Evolutionary conservation across 2,113 vertebrate genomes (phyloP).

Genomic region (Dipodomys stephensi): DNA sequence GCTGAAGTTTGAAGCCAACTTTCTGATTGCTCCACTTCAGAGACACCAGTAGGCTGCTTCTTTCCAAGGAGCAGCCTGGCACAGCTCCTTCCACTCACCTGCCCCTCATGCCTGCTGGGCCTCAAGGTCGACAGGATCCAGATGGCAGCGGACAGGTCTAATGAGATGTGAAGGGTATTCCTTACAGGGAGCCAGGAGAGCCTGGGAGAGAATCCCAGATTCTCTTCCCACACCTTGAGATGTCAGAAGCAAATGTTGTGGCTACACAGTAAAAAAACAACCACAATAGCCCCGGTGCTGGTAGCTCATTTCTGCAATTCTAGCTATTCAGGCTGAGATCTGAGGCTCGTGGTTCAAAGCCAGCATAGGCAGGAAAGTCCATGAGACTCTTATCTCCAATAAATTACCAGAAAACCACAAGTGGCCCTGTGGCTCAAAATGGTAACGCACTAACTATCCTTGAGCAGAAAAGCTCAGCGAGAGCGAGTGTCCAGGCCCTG

Average conservation of each 20-base stretch:
- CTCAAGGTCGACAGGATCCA: conserved; percentile 14
- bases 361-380: no score
- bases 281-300: no score
- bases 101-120: background rate
- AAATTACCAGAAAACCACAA: no score
- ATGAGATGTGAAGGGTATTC: conserved; percentile 62
- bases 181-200: conserved; percentile 5
- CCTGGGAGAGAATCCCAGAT: conserved; percentile 67
- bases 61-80: background rate
- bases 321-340: no score
- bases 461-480: no score
- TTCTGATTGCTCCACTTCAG: background rate
- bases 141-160: conserved; percentile 42
- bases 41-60: background rate
- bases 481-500: background rate
- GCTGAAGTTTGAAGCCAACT: background rate
- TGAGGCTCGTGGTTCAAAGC: no score
- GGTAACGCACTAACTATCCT: no score
- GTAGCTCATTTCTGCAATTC: no score
- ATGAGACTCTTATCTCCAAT: no score
- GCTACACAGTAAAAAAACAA: background rate
- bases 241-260: background rate
- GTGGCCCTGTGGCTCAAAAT: no score
- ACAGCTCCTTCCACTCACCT: background rate
- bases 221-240: background rate